Evolutionary conservation across 2,888 invertebrate genomes (phyloP).

Genomic region (Pomacea canaliculata): DNA sequence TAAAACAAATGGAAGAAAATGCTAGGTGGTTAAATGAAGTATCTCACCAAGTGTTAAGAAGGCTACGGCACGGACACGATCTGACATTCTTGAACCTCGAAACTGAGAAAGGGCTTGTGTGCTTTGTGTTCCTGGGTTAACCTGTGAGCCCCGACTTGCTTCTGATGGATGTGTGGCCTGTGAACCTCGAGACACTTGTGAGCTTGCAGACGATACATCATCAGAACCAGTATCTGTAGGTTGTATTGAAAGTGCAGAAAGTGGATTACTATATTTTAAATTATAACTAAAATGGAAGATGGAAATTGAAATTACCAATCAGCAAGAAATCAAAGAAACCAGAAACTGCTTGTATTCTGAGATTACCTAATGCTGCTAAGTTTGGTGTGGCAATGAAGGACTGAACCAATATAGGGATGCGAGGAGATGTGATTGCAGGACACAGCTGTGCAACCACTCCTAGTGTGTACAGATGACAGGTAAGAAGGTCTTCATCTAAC

Average conservation of each 20-base stretch:
- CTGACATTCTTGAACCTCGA: constrained; percentile 61
- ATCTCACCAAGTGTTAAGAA: constrained; percentile 68
- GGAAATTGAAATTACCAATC: too few species aligned
- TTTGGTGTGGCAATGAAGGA: constrained; percentile 64
- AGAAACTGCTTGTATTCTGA: neutral
- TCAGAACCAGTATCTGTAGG: neutral
- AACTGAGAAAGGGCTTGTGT: constrained; percentile 61
- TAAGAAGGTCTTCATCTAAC: constrained; percentile 63
- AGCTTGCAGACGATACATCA: constrained; percentile 1
- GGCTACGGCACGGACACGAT: constrained; percentile 66
- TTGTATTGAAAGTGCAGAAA: neutral
- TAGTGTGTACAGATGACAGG: constrained; percentile 68
- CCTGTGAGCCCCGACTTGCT: constrained; percentile 5
- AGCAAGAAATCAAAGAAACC: too few species aligned
- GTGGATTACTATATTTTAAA: too few species aligned
- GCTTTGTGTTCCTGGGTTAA: constrained; percentile 24
- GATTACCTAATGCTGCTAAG: constrained; percentile 23
- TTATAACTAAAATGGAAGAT: too few species aligned
- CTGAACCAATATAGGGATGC: constrained; percentile 69
- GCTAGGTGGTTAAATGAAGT: too few species aligned
- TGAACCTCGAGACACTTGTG: constrained; percentile 25
- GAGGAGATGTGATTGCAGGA: constrained; percentile 67
- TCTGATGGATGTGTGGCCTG: constrained; percentile 13
- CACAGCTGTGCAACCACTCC: constrained; percentile 70
- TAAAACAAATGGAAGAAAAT: too few species aligned